Base-by-base conservation (phyloP, 2,797 vertebrate species). In the Lagodon rhomboides region DNA sequence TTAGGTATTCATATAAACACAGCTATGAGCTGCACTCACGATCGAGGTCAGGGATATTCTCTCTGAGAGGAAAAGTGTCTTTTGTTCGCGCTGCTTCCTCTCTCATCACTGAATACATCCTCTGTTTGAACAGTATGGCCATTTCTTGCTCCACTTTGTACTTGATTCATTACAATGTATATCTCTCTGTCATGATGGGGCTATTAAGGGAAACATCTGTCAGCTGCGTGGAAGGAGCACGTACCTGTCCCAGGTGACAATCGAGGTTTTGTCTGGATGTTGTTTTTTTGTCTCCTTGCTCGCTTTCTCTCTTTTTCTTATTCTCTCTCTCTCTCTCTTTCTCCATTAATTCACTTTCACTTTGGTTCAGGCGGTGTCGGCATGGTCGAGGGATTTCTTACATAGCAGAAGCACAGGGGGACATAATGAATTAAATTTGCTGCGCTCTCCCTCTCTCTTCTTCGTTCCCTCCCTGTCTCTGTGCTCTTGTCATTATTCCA, bases 201-300 rank as follows among this genome's bases (percentile, higher is more conserved):
- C 84, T 83, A 86, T 93, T 91, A 89, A 71, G 54, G 69, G 73
- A 82, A 88, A 84, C 88, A 92, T 87, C 83, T 92, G 89, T 90
- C 88, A 86, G 78, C 59, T 77, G 58, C 55, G 70, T 43, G 50
- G 67, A 23, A 47, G 25, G 25, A 90, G 70, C 74, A 69, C 12
- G 41, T 27, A 49, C 75, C 30, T 12, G 15, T 79, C 77, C 64
- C 74, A 64, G 72, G 61, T 62, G 16, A 75, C 59, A 72, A 80
- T 85, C 50, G 47, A 50, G 43, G 25, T 81, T 78, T 65, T 46
- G 49, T 80, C 49, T 62, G 18, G 10, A 20, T 64, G 6, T 47
- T 44, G 74, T 66, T 51, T 23, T 1, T 13, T 53, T 11, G 4
- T 55, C 16, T 58, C 20, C 53, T 51, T 49, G 12, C 51, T 8